Evolutionary conservation across 2,797 vertebrate genomes (phyloP).

Genomic region (Amazona ochrocephala): DNA sequence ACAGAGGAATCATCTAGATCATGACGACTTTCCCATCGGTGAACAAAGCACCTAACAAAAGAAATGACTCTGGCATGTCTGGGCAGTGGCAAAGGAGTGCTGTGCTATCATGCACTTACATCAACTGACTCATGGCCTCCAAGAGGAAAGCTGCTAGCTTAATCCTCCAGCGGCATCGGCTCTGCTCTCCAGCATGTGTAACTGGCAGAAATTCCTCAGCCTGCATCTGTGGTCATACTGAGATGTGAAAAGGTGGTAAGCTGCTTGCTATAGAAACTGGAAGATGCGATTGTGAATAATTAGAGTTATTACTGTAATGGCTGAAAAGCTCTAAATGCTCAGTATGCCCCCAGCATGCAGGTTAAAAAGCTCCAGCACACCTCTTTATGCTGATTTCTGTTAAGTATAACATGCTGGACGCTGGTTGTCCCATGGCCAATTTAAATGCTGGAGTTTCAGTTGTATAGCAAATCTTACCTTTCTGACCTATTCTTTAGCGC

Average conservation of each 20-base stretch:
- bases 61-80: slow-evolving; percentile 60
- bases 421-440: neutral
- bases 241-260: neutral
- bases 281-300: neutral
- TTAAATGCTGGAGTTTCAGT: neutral
- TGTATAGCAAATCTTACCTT: neutral
- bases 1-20: slow-evolving; percentile 51
- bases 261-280: neutral
- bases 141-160: slow-evolving; percentile 23
- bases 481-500: neutral
- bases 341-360: neutral
- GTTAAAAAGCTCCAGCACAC: neutral
- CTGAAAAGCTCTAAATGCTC: neutral
- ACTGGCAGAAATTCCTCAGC: neutral
- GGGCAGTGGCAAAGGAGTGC: slow-evolving; percentile 58
- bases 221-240: neutral
- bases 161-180: neutral
- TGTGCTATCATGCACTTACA: slow-evolving; percentile 24
- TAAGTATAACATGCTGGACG: neutral
- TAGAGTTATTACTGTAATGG: neutral
- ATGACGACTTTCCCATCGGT: slow-evolving; percentile 53
- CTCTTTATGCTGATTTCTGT: neutral
- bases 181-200: neutral
- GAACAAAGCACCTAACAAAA: slow-evolving; percentile 55
- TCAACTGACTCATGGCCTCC: slow-evolving; percentile 53